Conservation (phyloP, 1,140 invertebrate species). For the Meloidogyne floridensis region DNA sequence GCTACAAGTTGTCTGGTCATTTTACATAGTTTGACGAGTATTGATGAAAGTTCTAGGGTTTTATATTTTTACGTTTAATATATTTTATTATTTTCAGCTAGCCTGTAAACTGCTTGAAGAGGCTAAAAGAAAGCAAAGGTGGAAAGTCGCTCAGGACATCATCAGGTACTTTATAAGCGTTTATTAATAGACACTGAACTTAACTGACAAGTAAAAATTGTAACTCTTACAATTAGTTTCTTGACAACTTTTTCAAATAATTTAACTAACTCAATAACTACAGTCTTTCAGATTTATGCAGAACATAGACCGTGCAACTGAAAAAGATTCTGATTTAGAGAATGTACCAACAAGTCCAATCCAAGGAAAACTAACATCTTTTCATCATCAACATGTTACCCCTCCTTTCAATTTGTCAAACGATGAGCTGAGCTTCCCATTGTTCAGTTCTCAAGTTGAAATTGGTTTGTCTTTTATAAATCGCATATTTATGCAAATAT, state of each 20-base stretch:
- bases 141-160: conserved; percentile 77
- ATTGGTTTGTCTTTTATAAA: background rate
- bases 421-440: conserved; percentile 22
- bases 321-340: conserved; percentile 4
- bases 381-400: conserved; percentile 6
- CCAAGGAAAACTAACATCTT: conserved; percentile 40
- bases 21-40: conserved; percentile 72
- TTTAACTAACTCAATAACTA: too few relatives aligned
- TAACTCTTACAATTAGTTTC: too few relatives aligned
- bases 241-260: too few relatives aligned
- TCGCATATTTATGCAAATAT: too few relatives aligned
- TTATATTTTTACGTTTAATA: conserved; percentile 28
- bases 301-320: conserved; percentile 74
- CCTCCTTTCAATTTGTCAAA: conserved; percentile 10
- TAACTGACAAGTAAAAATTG: too few relatives aligned
- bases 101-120: conserved; percentile 92
- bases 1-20: conserved; percentile 97
- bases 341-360: conserved; percentile 45
- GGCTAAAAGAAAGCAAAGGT: conserved; percentile 83
- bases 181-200: too few relatives aligned
- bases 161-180: background rate
- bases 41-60: conserved; percentile 66
- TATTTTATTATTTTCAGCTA: conserved; percentile 74
- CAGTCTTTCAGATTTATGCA: conserved; percentile 80
- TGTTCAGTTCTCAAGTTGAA: conserved; percentile 2